Base-by-base conservation (phyloP, 2,888 invertebrate species). In the Heteromurus nitidus region DNA sequence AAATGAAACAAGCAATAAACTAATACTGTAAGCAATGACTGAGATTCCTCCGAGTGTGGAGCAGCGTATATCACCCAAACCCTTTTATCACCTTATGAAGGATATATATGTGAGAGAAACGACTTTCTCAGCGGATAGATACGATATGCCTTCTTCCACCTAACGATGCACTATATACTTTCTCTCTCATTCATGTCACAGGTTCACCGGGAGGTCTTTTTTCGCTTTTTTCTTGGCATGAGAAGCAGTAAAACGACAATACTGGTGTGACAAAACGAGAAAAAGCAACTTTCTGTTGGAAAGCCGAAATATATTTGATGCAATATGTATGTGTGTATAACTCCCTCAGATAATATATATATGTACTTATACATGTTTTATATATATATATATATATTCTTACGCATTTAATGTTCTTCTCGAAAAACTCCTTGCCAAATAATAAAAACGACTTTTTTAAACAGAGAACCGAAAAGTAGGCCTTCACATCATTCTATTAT, bases 181-280 rank as follows among this genome's bases (percentile, higher is more conserved):
- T 64, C 53, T 62, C 60, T 42, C 55, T 64, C 64, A 75, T 65
- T 75, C 75, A 67, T 75, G 75, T 75, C 75, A 75, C 20, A 67
- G 67, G 75, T 75, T 75, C 75, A 67, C 75, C 75, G 30, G 75
- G 75, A 75, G 75, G 75, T 75, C 75, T 74, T 74, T 65, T 55
- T 72, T 20, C n/a, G 18, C 44, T 65, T 26, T 24, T 44, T 65
- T 65, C 67, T 75, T 75, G 67, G 75, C 67, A 75, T 58, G 31
- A 75, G 65, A 18, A 18, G 55, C 42, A 67, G 55, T 44, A 67
- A 75, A 74, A 30, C 65, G 67, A 58, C 36, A 65, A 75, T 65
- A 50, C 22, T 65, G 64, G 64, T n/a, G n/a, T 74, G 74, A 74
- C 74, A 74, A 64, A 64, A 18, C 26, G 22, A 64, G 58, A 72